Conservation (phyloP, 2,888 invertebrate species). For the Morpho helenor region DNA sequence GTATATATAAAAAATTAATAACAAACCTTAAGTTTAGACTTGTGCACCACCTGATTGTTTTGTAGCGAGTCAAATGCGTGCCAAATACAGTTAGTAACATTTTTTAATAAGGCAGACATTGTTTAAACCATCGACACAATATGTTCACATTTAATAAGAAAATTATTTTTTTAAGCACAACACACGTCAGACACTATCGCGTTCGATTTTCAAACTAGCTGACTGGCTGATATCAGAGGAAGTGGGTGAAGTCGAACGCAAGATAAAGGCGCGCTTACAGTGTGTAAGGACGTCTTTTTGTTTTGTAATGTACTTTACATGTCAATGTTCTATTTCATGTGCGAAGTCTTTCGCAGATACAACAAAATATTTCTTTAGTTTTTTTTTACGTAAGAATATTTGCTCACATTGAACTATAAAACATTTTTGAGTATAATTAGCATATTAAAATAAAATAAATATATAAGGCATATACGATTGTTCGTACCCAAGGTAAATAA, state of each 20-base stretch:
- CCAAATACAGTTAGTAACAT: slow-evolving; percentile 89
- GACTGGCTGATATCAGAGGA: slow-evolving; percentile 40
- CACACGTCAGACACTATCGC: slow-evolving; percentile 44
- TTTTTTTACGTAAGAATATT: too few relatives aligned
- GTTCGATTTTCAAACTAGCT: slow-evolving; percentile 52
- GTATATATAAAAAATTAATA: slow-evolving; percentile 9
- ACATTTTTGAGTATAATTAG: too few relatives aligned
- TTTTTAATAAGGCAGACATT: slow-evolving; percentile 85
- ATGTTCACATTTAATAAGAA: slow-evolving; percentile 24
- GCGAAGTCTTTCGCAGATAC: too few relatives aligned
- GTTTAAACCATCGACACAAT: slow-evolving; percentile 36
- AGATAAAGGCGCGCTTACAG: slow-evolving; percentile 28
- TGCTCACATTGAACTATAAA: too few relatives aligned
- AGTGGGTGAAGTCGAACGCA: slow-evolving; percentile 45
- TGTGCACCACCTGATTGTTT: slow-evolving; percentile 84
- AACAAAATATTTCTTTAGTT: too few relatives aligned
- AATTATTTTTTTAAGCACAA: slow-evolving; percentile 11
- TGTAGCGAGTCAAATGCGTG: slow-evolving; percentile 88
- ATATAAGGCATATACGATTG: too few relatives aligned
- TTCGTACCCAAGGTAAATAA: too few relatives aligned
- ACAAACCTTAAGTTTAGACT: slow-evolving; percentile 88
- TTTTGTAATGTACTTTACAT: slow-evolving; percentile 6
- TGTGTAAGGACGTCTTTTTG: slow-evolving; percentile 7
- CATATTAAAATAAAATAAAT: too few relatives aligned
- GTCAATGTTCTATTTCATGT: neutral